Percentiles rank a stretch among this genome's conserved stretches.
phyloP scores from a whole-genome alignment of 2,888 invertebrate genomes.

The Erebia epiphron region DNA sequence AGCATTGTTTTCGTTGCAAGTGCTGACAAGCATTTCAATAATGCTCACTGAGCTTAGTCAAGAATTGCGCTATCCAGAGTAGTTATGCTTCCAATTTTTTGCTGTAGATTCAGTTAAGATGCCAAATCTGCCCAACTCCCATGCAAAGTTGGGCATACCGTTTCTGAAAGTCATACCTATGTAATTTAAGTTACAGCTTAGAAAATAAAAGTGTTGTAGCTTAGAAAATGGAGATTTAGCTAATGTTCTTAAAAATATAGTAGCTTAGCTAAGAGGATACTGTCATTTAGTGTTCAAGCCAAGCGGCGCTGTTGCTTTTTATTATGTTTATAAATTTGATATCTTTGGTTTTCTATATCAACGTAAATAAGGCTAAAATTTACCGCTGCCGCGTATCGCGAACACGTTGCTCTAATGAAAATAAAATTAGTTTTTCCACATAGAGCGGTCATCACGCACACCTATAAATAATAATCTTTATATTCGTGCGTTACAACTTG shows the following conservation, averaged over 20 bases:
- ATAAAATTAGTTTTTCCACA: conserved; percentile 58
- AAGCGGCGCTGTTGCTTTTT: background rate
- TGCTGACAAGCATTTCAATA: too few species aligned
- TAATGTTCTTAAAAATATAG: background rate
- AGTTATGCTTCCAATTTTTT: too few species aligned
- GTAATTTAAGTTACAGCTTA: too few species aligned
- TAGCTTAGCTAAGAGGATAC: background rate
- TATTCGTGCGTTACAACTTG: conserved; percentile 51
- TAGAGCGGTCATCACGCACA: conserved; percentile 64
- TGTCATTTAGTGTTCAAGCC: background rate
- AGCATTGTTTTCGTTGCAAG: too few species aligned
- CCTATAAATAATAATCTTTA: conserved; percentile 68
- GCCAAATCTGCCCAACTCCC: too few species aligned
- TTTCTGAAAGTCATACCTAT: too few species aligned
- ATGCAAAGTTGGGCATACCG: too few species aligned
- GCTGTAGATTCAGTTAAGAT: too few species aligned
- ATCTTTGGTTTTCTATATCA: background rate
- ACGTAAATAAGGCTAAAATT: conserved; percentile 64
- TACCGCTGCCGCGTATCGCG: conserved; percentile 66
- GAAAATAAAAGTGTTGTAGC: background rate
- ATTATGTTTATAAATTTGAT: background rate
- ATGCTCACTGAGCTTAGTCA: too few species aligned
- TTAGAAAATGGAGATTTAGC: background rate
- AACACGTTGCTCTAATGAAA: conserved; percentile 73
- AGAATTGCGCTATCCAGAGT: too few species aligned